Evolutionary conservation across 2,113 vertebrate species (phyloP), one percentile per base, ranked within the genome.

Genomic region (Spheniscus mendiculus): DNA sequence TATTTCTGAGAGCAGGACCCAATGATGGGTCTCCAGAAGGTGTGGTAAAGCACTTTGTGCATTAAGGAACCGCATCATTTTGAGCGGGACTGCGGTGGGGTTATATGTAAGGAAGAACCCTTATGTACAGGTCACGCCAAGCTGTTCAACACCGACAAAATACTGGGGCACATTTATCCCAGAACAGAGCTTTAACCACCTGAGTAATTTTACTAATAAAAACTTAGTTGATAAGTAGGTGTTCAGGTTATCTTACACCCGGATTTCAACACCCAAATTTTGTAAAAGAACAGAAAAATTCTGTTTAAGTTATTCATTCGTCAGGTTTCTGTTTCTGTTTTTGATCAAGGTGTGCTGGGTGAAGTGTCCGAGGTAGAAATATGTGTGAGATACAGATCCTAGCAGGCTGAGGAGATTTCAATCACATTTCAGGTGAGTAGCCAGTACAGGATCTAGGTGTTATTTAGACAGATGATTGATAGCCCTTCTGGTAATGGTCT

Each of bases 71-170:
- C 4, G 1, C 23, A 4, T 69, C 77, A 23, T 70, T 93, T 87
- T 78, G 36, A 70, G 56, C 9, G 5, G 25, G 15, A n/a, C 56
- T 69, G 11, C 2, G 4, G 17, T 38, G 29, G 12, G 12, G 5
- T 61, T 91, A 12, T 59, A 30, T 23, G 5, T 47, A 55, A 72
- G 21, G 42, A 62, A 58, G 22, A 66, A 38, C 8, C 14, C 30
- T 5, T 38, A 26, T 44, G 40, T 59, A 8, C 7, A 12, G 36
- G 23, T 65, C 42, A 40, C 0, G 0, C 29, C 23, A 34, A 23
- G 14, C 8, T 74, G 29, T n/a, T 44, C 32, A 55, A 0, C 9
- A 10, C 29, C 29, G 50, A 25, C n/a, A 59, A 30, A 45, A 52
- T 42, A 32, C 29, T 25, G 34, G 17, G 14, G 34, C 15, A 18